These are phyloP conservation scores for Patella depressa DNA, from an alignment of 2,888 invertebrate species.

Conservation along the genomic window DNA sequence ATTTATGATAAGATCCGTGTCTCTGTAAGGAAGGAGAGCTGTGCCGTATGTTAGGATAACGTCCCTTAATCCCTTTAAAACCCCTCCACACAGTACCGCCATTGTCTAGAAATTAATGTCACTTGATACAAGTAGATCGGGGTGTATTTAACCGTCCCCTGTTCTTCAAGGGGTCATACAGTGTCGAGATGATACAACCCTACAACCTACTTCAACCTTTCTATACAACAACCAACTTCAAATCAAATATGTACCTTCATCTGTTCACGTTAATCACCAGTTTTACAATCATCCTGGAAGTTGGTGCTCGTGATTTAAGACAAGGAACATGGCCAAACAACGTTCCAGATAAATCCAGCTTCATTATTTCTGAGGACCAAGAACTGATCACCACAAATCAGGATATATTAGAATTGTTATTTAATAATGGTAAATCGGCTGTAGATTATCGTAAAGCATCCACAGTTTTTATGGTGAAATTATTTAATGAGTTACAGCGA, in stretches of 20 bases:
- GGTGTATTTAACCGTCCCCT: not conserved
- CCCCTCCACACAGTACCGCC: not conserved
- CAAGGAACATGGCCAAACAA: not conserved
- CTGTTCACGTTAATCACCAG: not conserved
- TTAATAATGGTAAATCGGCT: constrained; percentile 36
- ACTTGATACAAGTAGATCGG: constrained; percentile 3
- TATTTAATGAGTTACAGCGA: constrained; percentile 53
- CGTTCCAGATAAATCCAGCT: not conserved
- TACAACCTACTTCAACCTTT: not conserved
- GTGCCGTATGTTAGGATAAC: not conserved
- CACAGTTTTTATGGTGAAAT: constrained; percentile 53
- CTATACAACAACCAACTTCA: not conserved
- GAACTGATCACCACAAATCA: not conserved
- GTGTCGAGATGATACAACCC: not conserved
- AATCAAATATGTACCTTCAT: not conserved
- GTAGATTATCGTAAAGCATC: constrained; percentile 69
- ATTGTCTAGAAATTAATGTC: constrained; percentile 9
- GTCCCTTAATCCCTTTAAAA: not conserved
- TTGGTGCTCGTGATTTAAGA: not conserved
- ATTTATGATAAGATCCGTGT: not conserved
- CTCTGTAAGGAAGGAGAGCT: not conserved
- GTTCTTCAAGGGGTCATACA: constrained; percentile 1
- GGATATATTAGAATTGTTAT: constrained; percentile 34
- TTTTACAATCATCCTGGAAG: not conserved
- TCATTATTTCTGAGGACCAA: not conserved